Conservation (phyloP, 2,797 vertebrate genomes). For the Enteromius paludinosus region DNA sequence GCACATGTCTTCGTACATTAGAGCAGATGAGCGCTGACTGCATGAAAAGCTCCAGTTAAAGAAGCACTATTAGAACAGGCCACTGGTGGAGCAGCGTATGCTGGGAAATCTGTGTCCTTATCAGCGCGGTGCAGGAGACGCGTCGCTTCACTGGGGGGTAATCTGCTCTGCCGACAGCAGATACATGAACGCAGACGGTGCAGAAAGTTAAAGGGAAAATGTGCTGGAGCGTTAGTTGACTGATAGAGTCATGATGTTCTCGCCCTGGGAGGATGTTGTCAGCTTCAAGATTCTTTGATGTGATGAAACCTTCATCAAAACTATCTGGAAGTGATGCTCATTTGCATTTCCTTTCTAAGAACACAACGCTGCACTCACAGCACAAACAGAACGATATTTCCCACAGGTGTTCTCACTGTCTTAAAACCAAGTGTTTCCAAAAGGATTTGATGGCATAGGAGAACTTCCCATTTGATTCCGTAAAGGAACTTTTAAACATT, state of each 20-base stretch:
- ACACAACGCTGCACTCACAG: not conserved
- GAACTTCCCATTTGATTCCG: not conserved
- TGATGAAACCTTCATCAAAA: constrained; percentile 36
- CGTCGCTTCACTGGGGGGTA: constrained; percentile 70
- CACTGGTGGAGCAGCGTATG: constrained; percentile 37
- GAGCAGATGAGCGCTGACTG: constrained; percentile 45
- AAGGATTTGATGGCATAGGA: not conserved
- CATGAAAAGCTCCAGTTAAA: constrained; percentile 35
- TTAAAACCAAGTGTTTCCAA: not conserved
- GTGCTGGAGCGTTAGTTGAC: not conserved
- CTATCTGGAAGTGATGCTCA: constrained; percentile 39
- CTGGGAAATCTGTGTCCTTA: constrained; percentile 70
- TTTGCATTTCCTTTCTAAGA: constrained; percentile 18
- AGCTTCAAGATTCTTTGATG: constrained; percentile 36
- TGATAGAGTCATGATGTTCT: constrained; percentile 26
- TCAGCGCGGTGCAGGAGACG: constrained; percentile 76
- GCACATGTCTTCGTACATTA: constrained; percentile 35
- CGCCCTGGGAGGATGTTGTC: constrained; percentile 21
- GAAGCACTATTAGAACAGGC: constrained; percentile 40
- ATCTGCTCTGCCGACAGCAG: constrained; percentile 69
- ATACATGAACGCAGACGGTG: constrained; percentile 73
- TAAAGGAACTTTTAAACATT: not conserved
- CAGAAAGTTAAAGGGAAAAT: constrained; percentile 35
- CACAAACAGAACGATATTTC: not conserved
- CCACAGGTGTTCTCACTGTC: not conserved